Base-by-base conservation (phyloP, 2,113 vertebrate species). In the Symphodus melops region DNA sequence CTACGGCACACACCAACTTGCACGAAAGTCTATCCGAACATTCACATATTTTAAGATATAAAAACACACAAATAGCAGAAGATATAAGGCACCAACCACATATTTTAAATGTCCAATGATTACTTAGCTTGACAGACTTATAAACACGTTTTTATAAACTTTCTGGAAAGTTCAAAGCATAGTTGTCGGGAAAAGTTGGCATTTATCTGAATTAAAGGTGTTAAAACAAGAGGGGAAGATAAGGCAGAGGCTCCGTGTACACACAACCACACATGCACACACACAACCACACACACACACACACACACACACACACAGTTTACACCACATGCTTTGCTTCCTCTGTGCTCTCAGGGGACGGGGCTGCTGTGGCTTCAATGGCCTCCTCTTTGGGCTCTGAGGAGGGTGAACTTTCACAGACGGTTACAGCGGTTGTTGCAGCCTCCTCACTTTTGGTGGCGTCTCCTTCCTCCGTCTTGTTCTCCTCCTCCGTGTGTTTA, bases 271-370 rank as follows among this genome's bases (percentile, higher is more conserved):
- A 25, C 58, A 33, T 11, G 59, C 36, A 55, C 37, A 55, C 56
- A 51, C 56, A 51, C 23, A 25, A 55, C 49, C 42, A 49, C 52
- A 20, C 33, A 44, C 56, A 44, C 63, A 33, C 41, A 20, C 25
- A 19, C 44, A 58, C n/a, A 9, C 19, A 37, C 48, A 1, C 48
- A 8, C 48, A 8, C 19, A 8, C 48, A 8, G 48, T 41, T 56
- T 77, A 87, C 19, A 49, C 67, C 16, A 9, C 63, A 54, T 72
- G 55, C 17, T 79, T 64, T 39, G 69, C 9, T 54, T 82, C 61
- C 41, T 86, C 63, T 48, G 49, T 48, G 19, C 1, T 75, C 39
- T 76, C 58, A 53, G 76, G 36, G 59, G 75, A 39, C 36, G 84
- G 13, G 20, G 66, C 39, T 39, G 53, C 37, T 2, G 3, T 10